Evolutionary conservation across 2,797 vertebrate species (phyloP), one percentile per base, ranked within the genome.

Genomic region (Ispidina lecontei): DNA sequence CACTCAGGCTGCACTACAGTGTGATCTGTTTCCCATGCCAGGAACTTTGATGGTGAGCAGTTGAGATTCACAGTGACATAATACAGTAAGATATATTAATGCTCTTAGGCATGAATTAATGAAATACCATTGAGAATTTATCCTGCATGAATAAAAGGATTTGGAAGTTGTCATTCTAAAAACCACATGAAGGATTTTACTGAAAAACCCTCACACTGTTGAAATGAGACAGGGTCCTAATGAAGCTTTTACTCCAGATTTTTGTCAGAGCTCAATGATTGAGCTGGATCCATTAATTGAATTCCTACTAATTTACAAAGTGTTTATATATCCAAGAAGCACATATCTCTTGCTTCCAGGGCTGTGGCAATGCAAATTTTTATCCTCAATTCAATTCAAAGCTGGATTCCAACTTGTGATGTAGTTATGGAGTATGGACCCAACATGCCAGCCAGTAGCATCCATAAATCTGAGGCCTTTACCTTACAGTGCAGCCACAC

Each of bases 81-180:
- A 79, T 92, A 91, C 80, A 82, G 65, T 70, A 59, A 86, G 65
- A 94, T 73, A 84, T 92, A 91, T 84, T 95, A 96, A 87, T 87
- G 92, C 70, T 85, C 78, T 92, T 85, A 93, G 58, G 80, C 76
- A 90, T 91, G 86, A 95, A 95, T 86, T 95, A 91, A 95, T 95
- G 81, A 91, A 95, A 94, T 89, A 93, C 84, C 73, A 87, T 67
- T 94, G 89, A 87, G 91, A 87, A 83, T 93, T 92, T 95, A 94
- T 92, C 90, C 91, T 94, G 91, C 92, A 52, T 84, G 73, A 90
- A 94, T 91, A 94, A 89, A 91, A 69, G 80, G 76, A 88, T 93
- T 96, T 95, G 62, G 67, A 95, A 82, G 59, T 81, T 81, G 55
- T 68, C 4, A 1, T 87, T 91, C 59, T 95, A 91, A 94, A 63